Conservation (phyloP, 2,113 vertebrate genomes). For the Fulmarus glacialis region DNA sequence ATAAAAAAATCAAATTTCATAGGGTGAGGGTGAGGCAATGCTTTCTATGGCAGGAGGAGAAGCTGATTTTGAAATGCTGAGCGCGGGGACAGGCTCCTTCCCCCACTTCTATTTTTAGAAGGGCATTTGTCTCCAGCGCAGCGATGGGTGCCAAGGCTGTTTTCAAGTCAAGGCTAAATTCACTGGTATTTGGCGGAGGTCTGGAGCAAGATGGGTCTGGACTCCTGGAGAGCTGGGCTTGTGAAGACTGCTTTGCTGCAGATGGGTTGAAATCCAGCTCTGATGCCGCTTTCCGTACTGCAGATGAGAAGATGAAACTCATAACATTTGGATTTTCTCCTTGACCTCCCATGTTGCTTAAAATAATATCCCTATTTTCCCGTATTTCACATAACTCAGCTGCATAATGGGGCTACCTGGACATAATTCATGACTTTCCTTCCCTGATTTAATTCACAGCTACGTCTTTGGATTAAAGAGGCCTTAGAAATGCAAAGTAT, state of each 20-base stretch:
- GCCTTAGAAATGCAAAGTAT: background rate
- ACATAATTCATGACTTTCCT: background rate
- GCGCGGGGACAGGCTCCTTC: background rate
- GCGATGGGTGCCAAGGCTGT: background rate
- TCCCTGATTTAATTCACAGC: background rate
- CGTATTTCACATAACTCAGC: background rate
- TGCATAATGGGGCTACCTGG: background rate
- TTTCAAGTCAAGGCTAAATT: background rate
- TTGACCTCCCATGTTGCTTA: background rate
- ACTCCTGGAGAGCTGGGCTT: background rate
- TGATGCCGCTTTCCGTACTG: background rate
- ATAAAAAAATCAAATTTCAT: background rate
- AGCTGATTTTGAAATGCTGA: background rate
- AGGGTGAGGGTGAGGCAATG: background rate
- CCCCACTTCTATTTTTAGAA: slow-evolving; percentile 22
- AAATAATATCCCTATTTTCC: background rate
- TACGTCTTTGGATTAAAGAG: background rate
- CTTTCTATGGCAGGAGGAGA: background rate
- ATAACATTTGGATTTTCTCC: background rate
- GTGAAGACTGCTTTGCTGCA: background rate
- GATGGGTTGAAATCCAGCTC: background rate
- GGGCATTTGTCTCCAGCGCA: background rate
- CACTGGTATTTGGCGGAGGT: background rate
- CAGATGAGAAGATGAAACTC: background rate
- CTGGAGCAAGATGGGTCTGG: background rate